Percentiles rank a stretch among this genome's conserved stretches.
Evolutionary conservation across 2,888 invertebrate genomes (phyloP).

Genomic region (Drosophila pseudotakahashii): DNA sequence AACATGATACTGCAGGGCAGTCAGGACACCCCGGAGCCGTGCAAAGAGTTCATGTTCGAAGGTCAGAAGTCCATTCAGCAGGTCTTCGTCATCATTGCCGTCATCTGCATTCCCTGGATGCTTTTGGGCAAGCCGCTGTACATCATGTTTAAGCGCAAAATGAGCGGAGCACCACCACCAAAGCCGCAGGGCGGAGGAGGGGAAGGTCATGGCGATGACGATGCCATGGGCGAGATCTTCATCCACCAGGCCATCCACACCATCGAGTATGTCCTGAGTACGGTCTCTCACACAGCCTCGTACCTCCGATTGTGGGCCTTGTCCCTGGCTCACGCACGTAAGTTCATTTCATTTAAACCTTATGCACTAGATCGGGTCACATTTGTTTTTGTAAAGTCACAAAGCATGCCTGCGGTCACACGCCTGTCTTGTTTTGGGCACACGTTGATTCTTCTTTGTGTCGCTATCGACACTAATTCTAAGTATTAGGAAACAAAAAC

Average conservation of each 20-base stretch:
- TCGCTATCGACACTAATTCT: too few species aligned
- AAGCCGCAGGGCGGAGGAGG: conserved; percentile 21
- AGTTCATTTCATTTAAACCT: conserved; percentile 60
- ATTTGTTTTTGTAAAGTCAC: too few species aligned
- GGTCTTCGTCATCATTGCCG: conserved; percentile 90
- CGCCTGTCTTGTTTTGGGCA: too few species aligned
- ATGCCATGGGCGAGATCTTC: conserved; percentile 92
- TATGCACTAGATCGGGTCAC: too few species aligned
- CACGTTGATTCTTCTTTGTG: too few species aligned
- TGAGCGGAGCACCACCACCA: conserved; percentile 19
- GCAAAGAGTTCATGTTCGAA: conserved; percentile 88
- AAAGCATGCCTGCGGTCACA: too few species aligned
- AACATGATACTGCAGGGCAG: conserved; percentile 90
- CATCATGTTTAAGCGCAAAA: conserved; percentile 85
- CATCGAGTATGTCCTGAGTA: conserved; percentile 97
- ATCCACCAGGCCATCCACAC: conserved; percentile 98
- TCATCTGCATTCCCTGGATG: conserved; percentile 97
- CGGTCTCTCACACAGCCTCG: conserved; percentile 98
- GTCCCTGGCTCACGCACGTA: conserved; percentile 97
- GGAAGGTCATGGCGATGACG: conserved; percentile 84
- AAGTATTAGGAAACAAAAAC: too few species aligned
- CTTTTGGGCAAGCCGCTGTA: conserved; percentile 95
- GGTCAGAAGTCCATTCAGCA: conserved; percentile 90
- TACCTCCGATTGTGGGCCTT: conserved; percentile 98
- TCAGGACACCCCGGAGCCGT: conserved; percentile 83